These are phyloP conservation scores for Nyctibius grandis DNA, from an alignment of 2,797 vertebrate genomes.

Conservation along the genomic window DNA sequence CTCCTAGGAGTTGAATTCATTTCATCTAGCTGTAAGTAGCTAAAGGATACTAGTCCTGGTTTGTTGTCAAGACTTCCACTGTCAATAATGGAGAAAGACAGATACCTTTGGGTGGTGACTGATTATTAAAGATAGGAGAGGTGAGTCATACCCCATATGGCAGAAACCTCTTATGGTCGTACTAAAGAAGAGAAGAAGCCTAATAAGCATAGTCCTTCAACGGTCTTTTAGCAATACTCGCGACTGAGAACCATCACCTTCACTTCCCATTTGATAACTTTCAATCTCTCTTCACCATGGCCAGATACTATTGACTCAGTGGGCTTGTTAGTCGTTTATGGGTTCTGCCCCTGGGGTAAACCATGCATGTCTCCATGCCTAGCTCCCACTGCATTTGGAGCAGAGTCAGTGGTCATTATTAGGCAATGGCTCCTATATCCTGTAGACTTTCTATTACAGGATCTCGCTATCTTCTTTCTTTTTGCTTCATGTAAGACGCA, in stretches of 20 bases:
- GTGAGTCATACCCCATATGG: rapidly evolving
- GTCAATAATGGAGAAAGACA: not conserved
- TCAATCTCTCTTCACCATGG: not conserved
- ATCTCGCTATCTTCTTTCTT: not conserved
- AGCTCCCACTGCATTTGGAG: not conserved
- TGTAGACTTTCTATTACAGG: not conserved
- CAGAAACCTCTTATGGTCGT: not conserved
- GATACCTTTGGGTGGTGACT: not conserved
- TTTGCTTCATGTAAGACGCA: not conserved
- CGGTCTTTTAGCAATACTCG: not conserved
- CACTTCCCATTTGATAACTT: not conserved
- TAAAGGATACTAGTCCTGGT: not conserved
- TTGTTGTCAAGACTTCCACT: not conserved
- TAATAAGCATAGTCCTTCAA: not conserved
- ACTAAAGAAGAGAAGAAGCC: not conserved
- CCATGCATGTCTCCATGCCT: not conserved
- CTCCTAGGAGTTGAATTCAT: not conserved
- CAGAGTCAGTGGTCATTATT: not conserved
- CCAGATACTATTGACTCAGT: not conserved
- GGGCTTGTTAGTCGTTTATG: not conserved
- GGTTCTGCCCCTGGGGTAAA: not conserved
- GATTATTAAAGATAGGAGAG: not conserved
- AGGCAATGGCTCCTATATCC: not conserved
- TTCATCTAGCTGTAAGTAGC: not conserved
- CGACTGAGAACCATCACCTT: not conserved